These are phyloP conservation scores for Habroteleia sp. DNA, from an alignment of 2,888 invertebrate species.

Conservation along the genomic window DNA sequence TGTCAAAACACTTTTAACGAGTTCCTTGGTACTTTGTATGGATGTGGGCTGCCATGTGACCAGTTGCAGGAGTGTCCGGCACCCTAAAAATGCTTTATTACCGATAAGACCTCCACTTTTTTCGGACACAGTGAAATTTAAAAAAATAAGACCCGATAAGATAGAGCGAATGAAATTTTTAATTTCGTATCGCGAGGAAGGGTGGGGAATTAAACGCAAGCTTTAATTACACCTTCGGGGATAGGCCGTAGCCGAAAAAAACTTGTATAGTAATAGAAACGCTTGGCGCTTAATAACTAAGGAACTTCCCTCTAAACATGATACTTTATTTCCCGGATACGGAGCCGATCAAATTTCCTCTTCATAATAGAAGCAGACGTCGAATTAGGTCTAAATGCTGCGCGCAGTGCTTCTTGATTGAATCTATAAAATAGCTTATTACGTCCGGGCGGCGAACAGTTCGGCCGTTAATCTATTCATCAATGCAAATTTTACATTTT, in stretches of 20 bases:
- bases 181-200: slow-evolving; percentile 19
- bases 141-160: slow-evolving; percentile 22
- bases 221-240: no score
- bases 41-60: neutral
- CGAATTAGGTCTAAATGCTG: slow-evolving; percentile 52
- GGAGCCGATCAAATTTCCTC: slow-evolving; percentile 52
- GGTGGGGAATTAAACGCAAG: no score
- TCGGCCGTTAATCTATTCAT: slow-evolving; percentile 42
- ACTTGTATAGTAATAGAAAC: slow-evolving; percentile 16
- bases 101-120: no score
- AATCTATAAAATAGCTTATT: slow-evolving; percentile 59
- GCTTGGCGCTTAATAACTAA: slow-evolving; percentile 15
- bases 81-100: slow-evolving; percentile 40
- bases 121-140: no score
- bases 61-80: slow-evolving; percentile 17
- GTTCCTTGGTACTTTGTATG: slow-evolving; percentile 1
- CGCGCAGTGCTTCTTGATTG: slow-evolving; percentile 45
- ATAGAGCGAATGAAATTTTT: slow-evolving; percentile 22
- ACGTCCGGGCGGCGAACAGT: slow-evolving; percentile 54
- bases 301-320: slow-evolving; percentile 16
- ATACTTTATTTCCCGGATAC: slow-evolving; percentile 61
- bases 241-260: no score
- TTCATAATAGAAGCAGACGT: slow-evolving; percentile 46
- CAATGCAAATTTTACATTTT: slow-evolving; percentile 44
- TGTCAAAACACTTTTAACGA: slow-evolving; percentile 19